Conservation (phyloP, 2,888 invertebrate species). For the Hypomecis atomaria region DNA sequence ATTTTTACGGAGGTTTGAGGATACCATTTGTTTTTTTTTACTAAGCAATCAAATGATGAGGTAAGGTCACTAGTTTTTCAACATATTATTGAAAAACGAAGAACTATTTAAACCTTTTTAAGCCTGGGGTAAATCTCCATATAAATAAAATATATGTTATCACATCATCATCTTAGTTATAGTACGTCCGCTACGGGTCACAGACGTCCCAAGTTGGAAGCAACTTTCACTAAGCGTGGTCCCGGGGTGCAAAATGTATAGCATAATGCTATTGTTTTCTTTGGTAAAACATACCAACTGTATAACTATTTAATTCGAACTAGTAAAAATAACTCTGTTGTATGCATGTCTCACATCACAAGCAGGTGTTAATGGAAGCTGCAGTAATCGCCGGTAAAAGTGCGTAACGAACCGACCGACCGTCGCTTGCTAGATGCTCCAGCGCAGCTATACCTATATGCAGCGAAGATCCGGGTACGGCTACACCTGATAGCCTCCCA, state of each 20-base stretch:
- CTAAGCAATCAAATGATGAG: not conserved
- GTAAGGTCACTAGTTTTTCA: not conserved
- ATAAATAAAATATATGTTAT: no score
- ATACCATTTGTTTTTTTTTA: conserved; percentile 15
- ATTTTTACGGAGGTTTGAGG: conserved; percentile 30
- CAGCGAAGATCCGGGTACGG: conserved; percentile 51
- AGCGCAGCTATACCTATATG: conserved; percentile 44
- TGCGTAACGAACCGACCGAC: conserved; percentile 41
- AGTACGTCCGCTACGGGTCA: no score
- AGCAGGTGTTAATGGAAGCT: conserved; percentile 30
- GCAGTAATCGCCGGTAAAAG: conserved; percentile 29
- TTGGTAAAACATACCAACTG: not conserved
- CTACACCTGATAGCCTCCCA: conserved; percentile 36
- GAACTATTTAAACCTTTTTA: no score
- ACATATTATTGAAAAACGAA: no score
- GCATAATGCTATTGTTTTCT: no score
- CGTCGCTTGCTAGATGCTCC: conserved; percentile 11
- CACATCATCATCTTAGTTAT: no score
- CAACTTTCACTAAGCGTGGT: no score
- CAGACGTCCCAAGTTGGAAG: no score
- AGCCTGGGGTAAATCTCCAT: no score
- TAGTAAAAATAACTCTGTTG: not conserved
- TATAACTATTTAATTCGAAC: conserved; percentile 1
- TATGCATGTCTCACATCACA: conserved; percentile 17
- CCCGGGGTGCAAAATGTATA: no score